phyloP scores from a whole-genome alignment of 1,140 invertebrate species.

The Nautilus pompilius region DNA sequence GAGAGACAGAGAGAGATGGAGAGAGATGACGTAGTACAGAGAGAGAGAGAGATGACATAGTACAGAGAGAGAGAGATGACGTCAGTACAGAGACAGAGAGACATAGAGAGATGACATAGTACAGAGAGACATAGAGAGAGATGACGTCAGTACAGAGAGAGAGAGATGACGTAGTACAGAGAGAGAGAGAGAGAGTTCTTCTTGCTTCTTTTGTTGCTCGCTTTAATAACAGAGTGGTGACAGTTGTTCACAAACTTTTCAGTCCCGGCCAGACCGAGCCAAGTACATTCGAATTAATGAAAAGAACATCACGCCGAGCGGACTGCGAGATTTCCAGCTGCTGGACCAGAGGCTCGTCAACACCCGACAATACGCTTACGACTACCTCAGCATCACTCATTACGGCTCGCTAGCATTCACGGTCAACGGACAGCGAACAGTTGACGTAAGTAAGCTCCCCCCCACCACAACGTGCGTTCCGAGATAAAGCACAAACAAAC shows the following conservation, averaged over 20 bases:
- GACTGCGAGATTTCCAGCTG: slow-evolving; percentile 27
- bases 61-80: neutral
- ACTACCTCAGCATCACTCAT: slow-evolving; percentile 82
- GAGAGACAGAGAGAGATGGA: neutral
- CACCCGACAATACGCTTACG: slow-evolving; percentile 59
- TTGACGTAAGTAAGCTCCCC: slow-evolving; percentile 22
- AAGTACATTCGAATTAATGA: slow-evolving; percentile 29
- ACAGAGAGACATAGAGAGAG: neutral
- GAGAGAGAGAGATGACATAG: neutral
- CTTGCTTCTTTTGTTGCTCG: neutral
- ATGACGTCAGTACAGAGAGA: neutral
- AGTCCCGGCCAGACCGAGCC: slow-evolving; percentile 35
- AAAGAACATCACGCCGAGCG: slow-evolving; percentile 26
- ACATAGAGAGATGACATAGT: neutral
- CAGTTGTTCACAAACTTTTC: too few species aligned
- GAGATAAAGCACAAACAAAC: too few species aligned
- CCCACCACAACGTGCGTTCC: too few species aligned
- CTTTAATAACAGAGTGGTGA: too few species aligned
- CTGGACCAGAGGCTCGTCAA: slow-evolving; percentile 14
- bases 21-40: neutral
- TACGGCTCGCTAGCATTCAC: slow-evolving; percentile 77
- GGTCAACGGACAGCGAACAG: slow-evolving; percentile 64
- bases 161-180: neutral
- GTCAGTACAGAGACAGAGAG: neutral
- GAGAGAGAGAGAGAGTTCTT: neutral